Conservation (phyloP, 2,888 invertebrate genomes). For the Tipula lateralis region DNA sequence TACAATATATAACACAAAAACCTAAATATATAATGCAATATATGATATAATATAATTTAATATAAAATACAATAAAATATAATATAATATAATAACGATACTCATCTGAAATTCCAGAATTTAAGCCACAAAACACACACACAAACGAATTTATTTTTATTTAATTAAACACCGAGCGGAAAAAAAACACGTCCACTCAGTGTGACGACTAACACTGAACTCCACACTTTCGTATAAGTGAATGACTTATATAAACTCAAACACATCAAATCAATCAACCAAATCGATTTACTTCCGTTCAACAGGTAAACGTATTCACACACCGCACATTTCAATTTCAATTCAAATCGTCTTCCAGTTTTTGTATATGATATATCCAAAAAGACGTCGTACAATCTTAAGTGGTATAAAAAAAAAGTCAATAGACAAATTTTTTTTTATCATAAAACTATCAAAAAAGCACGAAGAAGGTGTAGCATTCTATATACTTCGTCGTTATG, state of each 20-base stretch:
- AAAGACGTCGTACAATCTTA: background rate
- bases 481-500: background rate
- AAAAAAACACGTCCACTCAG: no score
- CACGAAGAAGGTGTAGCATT: background rate
- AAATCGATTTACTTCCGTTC: background rate
- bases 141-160: no score
- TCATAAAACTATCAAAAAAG: constrained; percentile 19
- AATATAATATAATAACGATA: no score
- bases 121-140: no score
- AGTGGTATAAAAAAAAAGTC: background rate
- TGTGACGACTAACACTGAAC: no score
- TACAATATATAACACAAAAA: background rate
- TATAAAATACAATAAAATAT: no score
- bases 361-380: background rate
- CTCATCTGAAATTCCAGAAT: no score
- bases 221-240: background rate
- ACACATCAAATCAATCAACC: constrained; percentile 24
- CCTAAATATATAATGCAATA: no score
- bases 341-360: background rate
- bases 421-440: constrained; percentile 12
- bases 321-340: background rate
- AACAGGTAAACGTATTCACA: background rate
- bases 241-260: background rate
- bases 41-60: no score
- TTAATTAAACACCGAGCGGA: no score